Percentiles rank a stretch among this genome's conserved stretches.
Evolutionary conservation across 2,888 invertebrate genomes (phyloP).

Genomic region (Protodeltote pygarga): DNA sequence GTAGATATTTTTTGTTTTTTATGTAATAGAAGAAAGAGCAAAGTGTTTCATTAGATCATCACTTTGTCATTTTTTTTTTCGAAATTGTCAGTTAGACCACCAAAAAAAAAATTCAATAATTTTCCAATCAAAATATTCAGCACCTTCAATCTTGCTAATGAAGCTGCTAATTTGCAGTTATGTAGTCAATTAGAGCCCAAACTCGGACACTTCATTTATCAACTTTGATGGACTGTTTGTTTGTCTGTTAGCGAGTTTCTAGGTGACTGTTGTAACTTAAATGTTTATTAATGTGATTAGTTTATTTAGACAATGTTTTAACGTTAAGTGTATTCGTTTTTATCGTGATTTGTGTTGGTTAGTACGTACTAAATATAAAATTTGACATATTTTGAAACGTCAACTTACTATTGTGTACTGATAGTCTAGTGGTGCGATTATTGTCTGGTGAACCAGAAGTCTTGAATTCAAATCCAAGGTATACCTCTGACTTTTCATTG

Average conservation of each 20-base stretch:
- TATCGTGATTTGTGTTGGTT: slow-evolving; percentile 33
- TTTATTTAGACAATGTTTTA: slow-evolving; percentile 20
- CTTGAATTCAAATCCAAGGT: too few relatives aligned
- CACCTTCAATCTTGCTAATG: slow-evolving; percentile 35
- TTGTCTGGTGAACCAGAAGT: too few relatives aligned
- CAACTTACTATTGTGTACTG: not conserved
- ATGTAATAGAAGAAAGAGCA: too few relatives aligned
- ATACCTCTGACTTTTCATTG: too few relatives aligned
- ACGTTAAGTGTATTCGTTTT: slow-evolving; percentile 12
- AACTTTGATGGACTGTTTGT: slow-evolving; percentile 57
- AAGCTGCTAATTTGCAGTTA: slow-evolving; percentile 49
- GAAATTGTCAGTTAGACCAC: too few relatives aligned
- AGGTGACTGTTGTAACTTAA: slow-evolving; percentile 47
- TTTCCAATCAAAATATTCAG: slow-evolving; percentile 3
- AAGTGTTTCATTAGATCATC: too few relatives aligned
- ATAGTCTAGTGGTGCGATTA: too few relatives aligned
- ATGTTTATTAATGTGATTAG: slow-evolving; percentile 22
- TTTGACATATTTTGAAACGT: not conserved
- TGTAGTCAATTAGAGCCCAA: slow-evolving; percentile 47
- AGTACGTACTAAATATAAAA: slow-evolving; percentile 6
- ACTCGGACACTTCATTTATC: slow-evolving; percentile 55
- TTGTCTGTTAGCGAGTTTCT: slow-evolving; percentile 52
- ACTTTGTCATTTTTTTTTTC: too few relatives aligned
- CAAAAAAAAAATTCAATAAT: slow-evolving; percentile 6
- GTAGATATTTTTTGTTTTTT: too few relatives aligned